Evolutionary conservation across 2,888 invertebrate species (phyloP), one percentile per base, ranked within the genome.

Genomic region (Apoda limacodes): DNA sequence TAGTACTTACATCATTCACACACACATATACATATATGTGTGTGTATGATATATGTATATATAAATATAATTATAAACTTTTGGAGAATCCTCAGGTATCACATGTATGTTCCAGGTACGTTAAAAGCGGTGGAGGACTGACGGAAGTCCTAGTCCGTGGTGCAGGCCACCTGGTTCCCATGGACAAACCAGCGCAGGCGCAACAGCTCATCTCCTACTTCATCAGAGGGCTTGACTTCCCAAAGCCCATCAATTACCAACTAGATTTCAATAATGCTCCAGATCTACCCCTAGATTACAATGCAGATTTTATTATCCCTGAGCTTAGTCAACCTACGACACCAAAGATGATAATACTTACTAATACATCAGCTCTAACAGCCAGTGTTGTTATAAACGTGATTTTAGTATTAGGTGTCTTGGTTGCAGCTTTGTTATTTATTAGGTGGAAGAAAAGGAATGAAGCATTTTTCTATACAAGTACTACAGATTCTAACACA

Each of bases 131-230:
- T 1, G 80, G 80, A 2, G 71, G 80, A 24, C 69, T 87, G 9
- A 82, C 80, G 1, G 85, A 85, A 50, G 75, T 84, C 0, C 41
- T 85, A 5, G 74, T 87, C 1, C 62, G 82, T 3, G 81, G 82
- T 32, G 83, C 87, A 1, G 88, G 88, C 0, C 87, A 88, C 48
- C 67, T 87, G 48, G 83, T 84, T 0, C 85, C 87, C 0, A 58
- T 76, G 12, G 86, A 87, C 56, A 83, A 85, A 40, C 86, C 86
- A 1, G 66, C 46, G 0, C 55, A 82, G 45, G 71, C 82, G 1
- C 55, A 40, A 2, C 34, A 57, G 13, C 46, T 74, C 0, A 45
- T 71, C 20, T 42, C 52, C 10, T 48, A 41, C 44, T 75, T 72
- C 46, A 64, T 72, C 32, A 38, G 47, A 12, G 56, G 50, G 1